These are phyloP conservation scores for Apodemia hepburni DNA, from an alignment of 2,888 invertebrate species.

Conservation along the genomic window DNA sequence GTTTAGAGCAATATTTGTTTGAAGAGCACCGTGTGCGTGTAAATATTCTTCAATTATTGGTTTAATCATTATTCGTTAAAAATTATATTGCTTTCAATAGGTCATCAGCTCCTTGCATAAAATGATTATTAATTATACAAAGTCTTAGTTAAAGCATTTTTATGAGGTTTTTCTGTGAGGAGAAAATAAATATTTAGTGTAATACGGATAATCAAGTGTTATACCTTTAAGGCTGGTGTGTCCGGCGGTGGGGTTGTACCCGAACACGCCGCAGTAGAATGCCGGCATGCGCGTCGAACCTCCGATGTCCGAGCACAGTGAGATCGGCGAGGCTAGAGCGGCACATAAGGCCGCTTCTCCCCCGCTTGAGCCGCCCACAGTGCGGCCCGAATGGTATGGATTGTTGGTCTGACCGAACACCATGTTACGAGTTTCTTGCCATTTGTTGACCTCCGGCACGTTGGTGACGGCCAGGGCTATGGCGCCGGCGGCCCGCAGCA, in stretches of 20 bases:
- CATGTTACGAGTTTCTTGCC: slow-evolving; percentile 92
- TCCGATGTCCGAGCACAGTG: slow-evolving; percentile 96
- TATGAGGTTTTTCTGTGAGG: too few relatives aligned
- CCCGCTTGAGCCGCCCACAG: slow-evolving; percentile 96
- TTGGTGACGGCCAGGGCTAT: slow-evolving; percentile 95
- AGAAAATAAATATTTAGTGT: too few relatives aligned
- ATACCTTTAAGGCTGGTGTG: slow-evolving; percentile 73
- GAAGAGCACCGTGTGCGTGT: too few relatives aligned
- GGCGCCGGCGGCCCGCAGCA: slow-evolving; percentile 89
- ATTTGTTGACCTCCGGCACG: slow-evolving; percentile 95
- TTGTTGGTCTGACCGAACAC: slow-evolving; percentile 94
- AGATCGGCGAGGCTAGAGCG: slow-evolving; percentile 89
- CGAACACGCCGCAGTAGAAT: slow-evolving; percentile 94
- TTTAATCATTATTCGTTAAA: too few relatives aligned
- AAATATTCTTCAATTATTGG: too few relatives aligned
- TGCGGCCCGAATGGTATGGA: slow-evolving; percentile 93
- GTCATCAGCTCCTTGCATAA: too few relatives aligned
- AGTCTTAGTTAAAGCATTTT: too few relatives aligned
- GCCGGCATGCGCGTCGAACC: slow-evolving; percentile 97
- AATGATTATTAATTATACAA: too few relatives aligned
- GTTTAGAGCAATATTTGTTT: too few relatives aligned
- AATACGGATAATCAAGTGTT: too few relatives aligned
- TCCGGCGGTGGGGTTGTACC: slow-evolving; percentile 87
- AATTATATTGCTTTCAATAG: too few relatives aligned
- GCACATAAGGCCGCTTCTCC: slow-evolving; percentile 90